These are phyloP conservation scores for Melanerpes formicivorus DNA, from an alignment of 2,113 vertebrate species.

Conservation along the genomic window DNA sequence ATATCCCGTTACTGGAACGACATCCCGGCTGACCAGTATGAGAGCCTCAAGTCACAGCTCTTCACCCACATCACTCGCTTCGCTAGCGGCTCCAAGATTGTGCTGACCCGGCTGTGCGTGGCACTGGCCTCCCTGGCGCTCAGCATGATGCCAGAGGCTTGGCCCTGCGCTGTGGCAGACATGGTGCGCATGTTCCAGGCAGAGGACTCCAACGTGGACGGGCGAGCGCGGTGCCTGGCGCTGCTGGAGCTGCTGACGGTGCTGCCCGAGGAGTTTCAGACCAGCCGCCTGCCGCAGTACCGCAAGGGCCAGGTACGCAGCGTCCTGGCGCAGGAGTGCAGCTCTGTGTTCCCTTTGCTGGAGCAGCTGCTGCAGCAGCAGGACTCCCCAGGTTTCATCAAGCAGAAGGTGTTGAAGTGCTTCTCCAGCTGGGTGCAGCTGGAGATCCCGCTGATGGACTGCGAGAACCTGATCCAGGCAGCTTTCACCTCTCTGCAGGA, in stretches of 20 bases:
- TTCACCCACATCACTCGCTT: slow-evolving; percentile 96
- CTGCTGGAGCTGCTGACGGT: slow-evolving; percentile 96
- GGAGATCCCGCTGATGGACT: slow-evolving; percentile 93
- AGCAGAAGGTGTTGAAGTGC: slow-evolving; percentile 97
- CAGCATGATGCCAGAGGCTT: slow-evolving; percentile 97
- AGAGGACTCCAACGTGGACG: slow-evolving; percentile 91
- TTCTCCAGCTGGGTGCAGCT: slow-evolving; percentile 98
- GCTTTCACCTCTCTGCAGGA: slow-evolving; percentile 92
- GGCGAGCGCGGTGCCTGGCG: slow-evolving; percentile 92
- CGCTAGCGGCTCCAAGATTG: slow-evolving; percentile 95
- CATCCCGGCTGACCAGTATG: slow-evolving; percentile 96
- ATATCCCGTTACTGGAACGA: slow-evolving; percentile 99
- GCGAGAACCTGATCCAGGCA: slow-evolving; percentile 92
- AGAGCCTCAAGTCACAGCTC: slow-evolving; percentile 94
- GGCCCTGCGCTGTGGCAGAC: slow-evolving; percentile 95
- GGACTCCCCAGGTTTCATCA: slow-evolving; percentile 93
- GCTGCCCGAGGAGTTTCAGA: slow-evolving; percentile 97
- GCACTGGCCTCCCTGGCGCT: slow-evolving; percentile 95
- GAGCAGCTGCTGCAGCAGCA: slow-evolving; percentile 93
- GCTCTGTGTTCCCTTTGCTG: slow-evolving; percentile 91
- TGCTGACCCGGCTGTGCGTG: slow-evolving; percentile 96
- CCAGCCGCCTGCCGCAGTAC: slow-evolving; percentile 94
- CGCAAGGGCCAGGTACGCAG: slow-evolving; percentile 94
- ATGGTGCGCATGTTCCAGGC: slow-evolving; percentile 98
- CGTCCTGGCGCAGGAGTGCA: slow-evolving; percentile 90